phyloP scores from a whole-genome alignment of 1,140 invertebrate genomes.

The Dendroctonus ponderosae region DNA sequence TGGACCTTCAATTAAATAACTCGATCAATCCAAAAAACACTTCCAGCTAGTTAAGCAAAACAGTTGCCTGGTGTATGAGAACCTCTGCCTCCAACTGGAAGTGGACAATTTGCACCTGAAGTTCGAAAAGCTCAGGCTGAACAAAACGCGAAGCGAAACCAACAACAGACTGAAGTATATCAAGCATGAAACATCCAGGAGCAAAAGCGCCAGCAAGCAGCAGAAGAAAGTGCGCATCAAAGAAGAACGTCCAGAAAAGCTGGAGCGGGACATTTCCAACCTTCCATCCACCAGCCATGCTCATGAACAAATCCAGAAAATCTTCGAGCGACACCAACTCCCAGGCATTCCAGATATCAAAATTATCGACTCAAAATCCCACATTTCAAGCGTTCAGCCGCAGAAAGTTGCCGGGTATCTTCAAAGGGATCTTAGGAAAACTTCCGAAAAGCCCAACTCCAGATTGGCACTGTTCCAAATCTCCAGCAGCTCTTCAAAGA shows the following conservation, averaged over 20 bases:
- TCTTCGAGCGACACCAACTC: constrained; percentile 38
- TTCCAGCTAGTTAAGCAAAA: constrained; percentile 49
- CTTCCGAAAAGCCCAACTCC: constrained; percentile 25
- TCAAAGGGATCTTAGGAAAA: constrained; percentile 17
- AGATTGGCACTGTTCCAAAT: constrained; percentile 36
- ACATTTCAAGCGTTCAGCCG: constrained; percentile 8
- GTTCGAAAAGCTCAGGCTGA: constrained; percentile 37
- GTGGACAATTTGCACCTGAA: constrained; percentile 42
- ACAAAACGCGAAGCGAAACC: constrained; percentile 36
- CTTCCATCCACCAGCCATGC: constrained; percentile 6
- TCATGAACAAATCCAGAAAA: constrained; percentile 36
- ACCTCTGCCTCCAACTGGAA: constrained; percentile 46
- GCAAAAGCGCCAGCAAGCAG: constrained; percentile 20
- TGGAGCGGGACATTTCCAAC: constrained; percentile 7
- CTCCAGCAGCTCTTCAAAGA: constrained; percentile 25
- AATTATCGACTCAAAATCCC: constrained; percentile 6
- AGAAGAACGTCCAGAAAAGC: constrained; percentile 32
- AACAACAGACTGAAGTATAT: constrained; percentile 43
- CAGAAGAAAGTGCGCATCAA: constrained; percentile 30
- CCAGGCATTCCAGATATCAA: constrained; percentile 37
- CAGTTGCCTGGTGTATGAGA: constrained; percentile 47
- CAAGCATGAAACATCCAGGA: constrained; percentile 26
- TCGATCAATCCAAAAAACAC: neutral
- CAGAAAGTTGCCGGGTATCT: constrained; percentile 2
- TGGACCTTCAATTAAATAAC: neutral